phyloP scores from a whole-genome alignment of 2,797 vertebrate genomes.

The Poeciliopsis paucimaculata region DNA sequence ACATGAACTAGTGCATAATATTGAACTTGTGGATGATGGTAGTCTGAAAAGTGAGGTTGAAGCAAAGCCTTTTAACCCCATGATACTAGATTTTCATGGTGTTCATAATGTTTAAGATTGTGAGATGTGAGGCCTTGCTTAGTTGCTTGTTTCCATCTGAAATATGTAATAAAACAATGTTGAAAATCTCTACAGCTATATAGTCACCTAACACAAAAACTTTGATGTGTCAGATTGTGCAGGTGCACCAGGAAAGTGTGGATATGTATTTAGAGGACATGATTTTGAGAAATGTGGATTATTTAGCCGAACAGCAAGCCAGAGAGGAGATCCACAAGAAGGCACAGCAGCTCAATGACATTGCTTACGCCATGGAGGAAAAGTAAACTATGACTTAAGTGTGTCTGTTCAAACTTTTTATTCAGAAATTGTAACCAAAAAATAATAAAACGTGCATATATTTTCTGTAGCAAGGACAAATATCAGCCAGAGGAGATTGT shows the following conservation, averaged over 20 bases:
- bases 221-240: constrained; percentile 83
- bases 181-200: not conserved
- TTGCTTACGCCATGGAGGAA: constrained; percentile 87
- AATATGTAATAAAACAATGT: not conserved
- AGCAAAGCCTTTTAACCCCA: not conserved
- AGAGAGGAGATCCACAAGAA: constrained; percentile 86
- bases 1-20: not conserved
- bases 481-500: constrained; percentile 93
- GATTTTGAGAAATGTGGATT: constrained; percentile 82
- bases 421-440: not conserved
- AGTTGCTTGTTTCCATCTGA: not conserved
- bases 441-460: constrained; percentile 19
- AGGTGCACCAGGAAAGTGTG: constrained; percentile 89
- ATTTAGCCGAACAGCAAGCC: constrained; percentile 86
- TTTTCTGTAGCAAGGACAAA: constrained; percentile 74
- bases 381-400: constrained; percentile 71
- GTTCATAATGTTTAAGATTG: not conserved
- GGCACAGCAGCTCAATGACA: constrained; percentile 88
- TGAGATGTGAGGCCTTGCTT: not conserved
- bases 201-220: not conserved
- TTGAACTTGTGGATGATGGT: not conserved
- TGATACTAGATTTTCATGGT: not conserved
- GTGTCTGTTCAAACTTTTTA: constrained; percentile 1
- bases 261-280: constrained; percentile 92
- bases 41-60: not conserved